Evolutionary conservation across 2,113 vertebrate species (phyloP).

Genomic region (Toxotes jaculatrix): DNA sequence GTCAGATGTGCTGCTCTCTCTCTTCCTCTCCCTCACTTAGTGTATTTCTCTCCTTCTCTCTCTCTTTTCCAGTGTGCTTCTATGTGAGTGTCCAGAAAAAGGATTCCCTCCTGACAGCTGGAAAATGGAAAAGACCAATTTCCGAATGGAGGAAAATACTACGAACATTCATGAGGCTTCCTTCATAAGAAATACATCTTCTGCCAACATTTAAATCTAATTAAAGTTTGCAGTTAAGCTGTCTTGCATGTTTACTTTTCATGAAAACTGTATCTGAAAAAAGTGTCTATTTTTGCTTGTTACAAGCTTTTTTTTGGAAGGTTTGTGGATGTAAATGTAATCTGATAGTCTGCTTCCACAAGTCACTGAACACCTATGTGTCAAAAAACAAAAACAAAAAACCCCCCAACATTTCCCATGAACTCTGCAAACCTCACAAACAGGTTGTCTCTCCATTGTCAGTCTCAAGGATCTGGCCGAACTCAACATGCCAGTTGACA

Average conservation of each 20-base stretch:
- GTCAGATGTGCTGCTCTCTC: conserved; percentile 77
- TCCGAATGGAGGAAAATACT: conserved; percentile 45
- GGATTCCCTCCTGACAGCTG: conserved; percentile 58
- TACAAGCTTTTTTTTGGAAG: not conserved
- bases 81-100: conserved; percentile 70
- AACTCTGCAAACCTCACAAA: conserved; percentile 71
- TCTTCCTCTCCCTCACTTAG: conserved; percentile 36
- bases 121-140: conserved; percentile 46
- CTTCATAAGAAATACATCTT: conserved; percentile 17
- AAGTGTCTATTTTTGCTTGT: not conserved
- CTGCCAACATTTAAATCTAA: not conserved
- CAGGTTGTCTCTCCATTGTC: conserved; percentile 71
- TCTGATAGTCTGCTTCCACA: conserved; percentile 57
- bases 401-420: conserved; percentile 56
- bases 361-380: conserved; percentile 51
- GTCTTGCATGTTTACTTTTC: not conserved
- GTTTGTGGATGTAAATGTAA: conserved; percentile 49
- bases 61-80: conserved; percentile 50
- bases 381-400: conserved; percentile 33
- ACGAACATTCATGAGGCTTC: conserved; percentile 1
- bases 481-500: conserved; percentile 80
- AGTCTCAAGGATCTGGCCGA: conserved; percentile 68
- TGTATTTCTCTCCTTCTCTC: conserved; percentile 43
- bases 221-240: not conserved
- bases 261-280: not conserved